Evolutionary conservation across 2,888 invertebrate species (phyloP), one percentile per base, ranked within the genome.

Genomic region (Herminia tarsipennalis): DNA sequence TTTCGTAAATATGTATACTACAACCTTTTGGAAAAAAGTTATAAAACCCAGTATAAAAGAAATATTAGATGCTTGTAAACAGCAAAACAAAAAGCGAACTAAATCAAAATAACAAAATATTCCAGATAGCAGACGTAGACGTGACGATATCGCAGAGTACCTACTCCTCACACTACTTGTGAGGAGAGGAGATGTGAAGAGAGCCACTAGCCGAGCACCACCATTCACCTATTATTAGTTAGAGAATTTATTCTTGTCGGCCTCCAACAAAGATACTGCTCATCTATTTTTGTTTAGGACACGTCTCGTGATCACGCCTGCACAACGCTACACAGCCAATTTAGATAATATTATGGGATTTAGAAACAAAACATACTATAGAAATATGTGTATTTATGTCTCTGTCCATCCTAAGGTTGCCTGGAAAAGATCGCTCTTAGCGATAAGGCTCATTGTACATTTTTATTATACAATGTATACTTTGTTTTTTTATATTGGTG

Each of bases 251-350:
- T 86, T 83, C 77, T 74, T 64, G 70, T 73, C 76, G 87, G 85
- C 88, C 90, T 87, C 88, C 84, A 84, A 81, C 81, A 75, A 77
- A 78, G 82, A 85, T 74, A 73, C 71, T 57, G 74, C 74, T 73
- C 63, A 72, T 79, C 81, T 89, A 88, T 88, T 88, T 88, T 70
- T 45, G 81, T 73, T 74, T 60, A 62, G 68, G 66, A 67, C 76
- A 72, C 71, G 73, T 73, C 73, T 76, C 75, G 76, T 77, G 81
- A 54, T 63, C 62, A 54, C 59, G 48, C 64, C 63, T 62, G 49
- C 37, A 53, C 43, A 33, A 40, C 38, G 40, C 22, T 34, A 54
- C 38, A 43, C 40, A 18, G 24, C 21, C 45, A 49, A 50, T 64
- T 60, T 59, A 65, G 49, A 68, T 54, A 64, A 54, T 51, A 42